These are phyloP conservation scores for Erannis defoliaria DNA, from an alignment of 2,888 invertebrate species.

Conservation along the genomic window DNA sequence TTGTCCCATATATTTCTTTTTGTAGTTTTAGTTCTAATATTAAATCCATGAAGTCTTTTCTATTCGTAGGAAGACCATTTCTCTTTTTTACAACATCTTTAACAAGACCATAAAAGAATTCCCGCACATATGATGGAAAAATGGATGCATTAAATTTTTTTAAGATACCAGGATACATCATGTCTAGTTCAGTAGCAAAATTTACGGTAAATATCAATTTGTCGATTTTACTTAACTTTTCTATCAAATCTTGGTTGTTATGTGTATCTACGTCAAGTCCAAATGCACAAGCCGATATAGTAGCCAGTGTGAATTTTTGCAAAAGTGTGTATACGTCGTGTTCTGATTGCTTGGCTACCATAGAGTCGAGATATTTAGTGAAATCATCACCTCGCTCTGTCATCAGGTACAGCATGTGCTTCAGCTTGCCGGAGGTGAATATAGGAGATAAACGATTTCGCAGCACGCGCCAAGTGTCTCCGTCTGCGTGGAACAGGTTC, in stretches of 20 bases:
- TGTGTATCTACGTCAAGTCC: conserved; percentile 57
- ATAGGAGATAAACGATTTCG: conserved; percentile 62
- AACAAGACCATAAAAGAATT: conserved; percentile 56
- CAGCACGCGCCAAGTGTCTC: conserved; percentile 58
- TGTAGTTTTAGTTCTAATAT: conserved; percentile 54
- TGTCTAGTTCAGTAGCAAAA: conserved; percentile 51
- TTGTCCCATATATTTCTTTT: conserved; percentile 45
- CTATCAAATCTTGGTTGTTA: conserved; percentile 38
- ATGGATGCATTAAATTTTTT: conserved; percentile 52
- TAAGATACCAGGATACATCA: conserved; percentile 61
- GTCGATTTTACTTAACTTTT: conserved; percentile 42
- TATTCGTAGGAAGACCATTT: conserved; percentile 49
- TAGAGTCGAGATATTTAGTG: conserved; percentile 45
- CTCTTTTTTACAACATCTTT: conserved; percentile 53
- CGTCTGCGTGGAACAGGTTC: conserved; percentile 69
- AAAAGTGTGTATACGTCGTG: conserved; percentile 52
- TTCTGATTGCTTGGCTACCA: conserved; percentile 44
- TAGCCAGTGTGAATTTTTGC: conserved; percentile 57
- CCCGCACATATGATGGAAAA: conserved; percentile 47
- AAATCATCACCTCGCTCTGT: conserved; percentile 57
- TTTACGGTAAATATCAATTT: conserved; percentile 37
- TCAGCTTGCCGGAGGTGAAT: conserved; percentile 68
- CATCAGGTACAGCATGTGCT: conserved; percentile 65
- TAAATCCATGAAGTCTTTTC: conserved; percentile 53
- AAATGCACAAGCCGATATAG: conserved; percentile 61